These are phyloP conservation scores for Hydrophis major DNA, from an alignment of 2,797 vertebrate species.

Conservation along the genomic window DNA sequence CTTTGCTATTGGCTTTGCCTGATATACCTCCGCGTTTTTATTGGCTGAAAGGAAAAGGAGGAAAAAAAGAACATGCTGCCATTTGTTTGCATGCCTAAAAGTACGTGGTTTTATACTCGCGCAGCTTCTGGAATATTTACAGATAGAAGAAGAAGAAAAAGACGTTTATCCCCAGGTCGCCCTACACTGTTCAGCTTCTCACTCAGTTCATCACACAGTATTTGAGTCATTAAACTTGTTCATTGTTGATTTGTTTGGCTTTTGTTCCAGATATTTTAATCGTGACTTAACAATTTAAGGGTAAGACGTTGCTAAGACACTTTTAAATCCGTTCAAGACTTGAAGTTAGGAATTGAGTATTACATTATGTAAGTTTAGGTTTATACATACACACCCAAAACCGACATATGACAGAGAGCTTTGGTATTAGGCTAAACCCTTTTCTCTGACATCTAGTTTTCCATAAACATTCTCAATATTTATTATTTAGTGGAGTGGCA, in stretches of 20 bases:
- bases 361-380: neutral
- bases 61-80: slow-evolving; percentile 5
- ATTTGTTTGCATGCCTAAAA: neutral
- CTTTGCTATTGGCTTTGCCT: slow-evolving; percentile 46
- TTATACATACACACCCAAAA: neutral
- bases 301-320: neutral
- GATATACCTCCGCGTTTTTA: slow-evolving; percentile 58
- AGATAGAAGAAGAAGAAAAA: too few relatives aligned
- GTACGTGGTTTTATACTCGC: neutral
- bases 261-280: neutral
- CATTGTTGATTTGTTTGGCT: neutral
- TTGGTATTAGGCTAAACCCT: neutral
- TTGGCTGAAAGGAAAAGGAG: slow-evolving; percentile 50
- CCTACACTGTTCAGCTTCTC: too few relatives aligned
- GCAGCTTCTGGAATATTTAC: neutral
- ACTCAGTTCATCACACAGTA: neutral
- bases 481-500: neutral
- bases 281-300: neutral
- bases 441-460: neutral
- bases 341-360: neutral
- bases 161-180: neutral
- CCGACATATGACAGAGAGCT: neutral
- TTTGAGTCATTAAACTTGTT: neutral
- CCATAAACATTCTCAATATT: neutral
- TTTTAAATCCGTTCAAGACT: neutral